Base-by-base conservation (phyloP, 2,797 vertebrate genomes). In the Eulemur coronatus region DNA sequence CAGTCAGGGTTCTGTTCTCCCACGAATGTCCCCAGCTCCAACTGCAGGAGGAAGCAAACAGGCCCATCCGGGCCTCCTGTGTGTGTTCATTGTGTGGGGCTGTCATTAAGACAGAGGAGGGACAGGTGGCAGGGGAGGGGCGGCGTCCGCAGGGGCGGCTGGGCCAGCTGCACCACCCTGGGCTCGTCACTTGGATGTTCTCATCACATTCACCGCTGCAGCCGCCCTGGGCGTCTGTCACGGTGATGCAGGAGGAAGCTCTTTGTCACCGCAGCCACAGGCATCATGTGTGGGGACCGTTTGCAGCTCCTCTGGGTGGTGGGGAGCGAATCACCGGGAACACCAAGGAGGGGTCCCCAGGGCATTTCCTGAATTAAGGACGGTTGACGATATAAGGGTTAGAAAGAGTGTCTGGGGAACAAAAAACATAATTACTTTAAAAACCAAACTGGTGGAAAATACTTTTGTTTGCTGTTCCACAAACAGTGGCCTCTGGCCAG, bases 381-480 rank as follows among this genome's bases (percentile, higher is more conserved):
- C 3, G 2, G 28, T 0, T 28, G 84, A 59, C 48, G 1, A 2
- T 1, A 2, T 1, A 26, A 46, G 15, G 75, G 28, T 38, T 30
- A 41, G 96, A 22, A n/a, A 61, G 55, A 41, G 24, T 0, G 0
- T 73, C 24, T 59, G 50, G 76, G 26, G 72, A 82, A 24, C 67
- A 18, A 67, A 85, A 35, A 73, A 85, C 26, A 0, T 1, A 6
- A 35, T 59, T 17, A 20, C 70, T 86, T 91, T 85, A 50, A 46
- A 72, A 89, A 26, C 48, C 90, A 35, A 41, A 26, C 14, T 9
- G 84, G 95, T 84, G 88, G 94, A 87, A 96, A 94, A 91, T 94
- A 90, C 94, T 94, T 87, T 75, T 86, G 81, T 95, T 84, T 84
- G 95, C 89, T 52, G 52, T 55, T 97, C 84, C 82, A 67, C 52